These are phyloP conservation scores for Melolontha melolontha DNA, from an alignment of 2,888 invertebrate species.

Conservation along the genomic window DNA sequence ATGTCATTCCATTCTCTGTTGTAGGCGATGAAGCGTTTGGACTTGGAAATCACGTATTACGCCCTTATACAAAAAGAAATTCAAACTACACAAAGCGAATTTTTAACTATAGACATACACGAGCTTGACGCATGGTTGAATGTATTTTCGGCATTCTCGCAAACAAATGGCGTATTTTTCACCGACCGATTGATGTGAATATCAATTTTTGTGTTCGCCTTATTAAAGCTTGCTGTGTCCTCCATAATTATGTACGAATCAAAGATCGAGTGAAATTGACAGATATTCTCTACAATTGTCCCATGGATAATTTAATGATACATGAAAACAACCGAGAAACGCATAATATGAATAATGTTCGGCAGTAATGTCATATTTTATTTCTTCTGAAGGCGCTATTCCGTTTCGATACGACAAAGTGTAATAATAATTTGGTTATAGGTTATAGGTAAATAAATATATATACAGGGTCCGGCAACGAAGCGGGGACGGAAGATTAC, in stretches of 20 bases:
- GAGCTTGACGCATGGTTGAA: slow-evolving; percentile 47
- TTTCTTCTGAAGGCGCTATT: too few relatives aligned
- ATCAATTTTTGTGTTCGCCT: too few relatives aligned
- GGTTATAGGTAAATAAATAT: too few relatives aligned
- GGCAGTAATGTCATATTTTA: too few relatives aligned
- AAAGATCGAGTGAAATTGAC: slow-evolving; percentile 11
- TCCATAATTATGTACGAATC: slow-evolving; percentile 19
- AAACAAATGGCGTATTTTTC: slow-evolving; percentile 54
- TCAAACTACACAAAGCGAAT: slow-evolving; percentile 47
- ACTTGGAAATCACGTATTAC: slow-evolving; percentile 52
- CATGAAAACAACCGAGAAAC: too few relatives aligned
- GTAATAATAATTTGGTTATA: too few relatives aligned
- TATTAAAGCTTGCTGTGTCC: slow-evolving; percentile 48
- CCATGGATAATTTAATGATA: neutral
- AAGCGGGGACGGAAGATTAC: too few relatives aligned
- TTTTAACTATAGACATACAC: slow-evolving; percentile 50
- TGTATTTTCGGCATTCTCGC: slow-evolving; percentile 54
- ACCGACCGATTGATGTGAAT: too few relatives aligned
- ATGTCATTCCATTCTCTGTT: slow-evolving; percentile 51
- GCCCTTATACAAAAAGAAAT: slow-evolving; percentile 54
- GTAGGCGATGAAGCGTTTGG: slow-evolving; percentile 57
- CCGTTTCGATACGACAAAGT: too few relatives aligned
- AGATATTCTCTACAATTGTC: slow-evolving; percentile 2
- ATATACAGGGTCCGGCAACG: too few relatives aligned
- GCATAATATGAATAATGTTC: too few relatives aligned